Percentiles rank a stretch among this genome's conserved stretches.
These are phyloP conservation scores for Zaprionus kolodkinae DNA, from an alignment of 1,140 invertebrate genomes.

Conservation along the genomic window DNA sequence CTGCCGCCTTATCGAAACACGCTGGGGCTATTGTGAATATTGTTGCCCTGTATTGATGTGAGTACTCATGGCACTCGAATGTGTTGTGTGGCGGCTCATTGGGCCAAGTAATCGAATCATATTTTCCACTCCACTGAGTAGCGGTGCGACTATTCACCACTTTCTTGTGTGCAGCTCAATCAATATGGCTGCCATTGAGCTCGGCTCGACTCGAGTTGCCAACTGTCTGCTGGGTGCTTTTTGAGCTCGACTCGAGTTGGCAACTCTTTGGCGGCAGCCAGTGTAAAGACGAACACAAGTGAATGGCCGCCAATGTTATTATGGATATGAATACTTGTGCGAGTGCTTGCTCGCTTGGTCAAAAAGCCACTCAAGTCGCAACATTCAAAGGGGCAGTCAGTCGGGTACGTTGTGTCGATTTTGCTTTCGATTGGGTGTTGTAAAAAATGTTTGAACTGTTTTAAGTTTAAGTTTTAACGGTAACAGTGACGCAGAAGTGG, in stretches of 20 bases:
- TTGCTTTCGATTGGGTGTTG: slow-evolving; percentile 62
- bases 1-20: neutral
- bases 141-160: neutral
- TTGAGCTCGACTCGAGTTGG: neutral
- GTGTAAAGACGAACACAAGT: slow-evolving; percentile 8
- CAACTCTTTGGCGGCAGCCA: neutral
- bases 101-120: neutral
- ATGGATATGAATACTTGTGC: slow-evolving; percentile 22
- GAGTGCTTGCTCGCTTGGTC: neutral
- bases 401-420: slow-evolving; percentile 31
- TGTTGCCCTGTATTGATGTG: neutral
- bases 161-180: neutral
- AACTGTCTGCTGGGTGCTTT: neutral
- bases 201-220: slow-evolving; percentile 4
- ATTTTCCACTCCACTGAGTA: neutral
- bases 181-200: neutral
- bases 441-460: slow-evolving; percentile 84
- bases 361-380: slow-evolving; percentile 21
- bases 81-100: too few species aligned
- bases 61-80: neutral
- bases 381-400: slow-evolving; percentile 28
- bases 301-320: slow-evolving; percentile 11
- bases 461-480: slow-evolving; percentile 84
- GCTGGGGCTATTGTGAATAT: slow-evolving; percentile 1
- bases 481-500: slow-evolving; percentile 76